A percentile compares a stretch with the other conserved stretches of the same genome.
These are phyloP conservation scores for Stichopus chloronotus DNA, from an alignment of 35 echinoderm and acorn worm species.

Conservation along the genomic window DNA sequence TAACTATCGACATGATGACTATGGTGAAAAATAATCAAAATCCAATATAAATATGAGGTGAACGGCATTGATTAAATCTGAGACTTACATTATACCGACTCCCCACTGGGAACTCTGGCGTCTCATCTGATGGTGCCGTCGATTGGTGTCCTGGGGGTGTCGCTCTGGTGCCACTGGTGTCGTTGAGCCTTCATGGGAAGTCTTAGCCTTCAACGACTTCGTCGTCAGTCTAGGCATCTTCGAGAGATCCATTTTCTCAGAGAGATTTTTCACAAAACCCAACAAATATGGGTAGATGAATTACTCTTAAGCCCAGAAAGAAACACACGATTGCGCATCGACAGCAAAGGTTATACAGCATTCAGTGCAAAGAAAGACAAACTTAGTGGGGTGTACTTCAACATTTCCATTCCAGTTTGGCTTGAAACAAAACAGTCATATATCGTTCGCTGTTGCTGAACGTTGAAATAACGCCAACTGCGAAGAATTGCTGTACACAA, in stretches of 20 bases:
- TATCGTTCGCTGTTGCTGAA: no score
- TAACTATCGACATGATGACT: background rate
- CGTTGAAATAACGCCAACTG: no score
- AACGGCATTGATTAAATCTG: background rate
- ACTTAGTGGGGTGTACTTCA: no score
- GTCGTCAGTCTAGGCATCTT: background rate
- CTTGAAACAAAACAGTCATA: no score
- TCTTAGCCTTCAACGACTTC: background rate
- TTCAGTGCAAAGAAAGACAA: no score
- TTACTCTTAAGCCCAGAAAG: no score
- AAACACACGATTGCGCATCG: no score
- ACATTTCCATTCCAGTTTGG: no score
- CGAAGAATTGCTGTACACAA: no score
- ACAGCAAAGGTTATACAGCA: no score
- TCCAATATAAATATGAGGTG: background rate
- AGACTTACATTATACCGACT: conserved; percentile 33
- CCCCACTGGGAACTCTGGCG: conserved; percentile 31
- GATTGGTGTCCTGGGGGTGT: background rate
- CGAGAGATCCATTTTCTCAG: background rate
- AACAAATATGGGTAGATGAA: no score
- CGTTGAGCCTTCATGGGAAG: background rate
- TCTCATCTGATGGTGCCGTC: background rate
- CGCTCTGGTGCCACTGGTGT: background rate
- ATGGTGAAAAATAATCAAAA: background rate
- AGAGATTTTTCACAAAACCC: no score